Base-by-base conservation (phyloP, 2,113 vertebrate species). In the Aviceda subcristata region DNA sequence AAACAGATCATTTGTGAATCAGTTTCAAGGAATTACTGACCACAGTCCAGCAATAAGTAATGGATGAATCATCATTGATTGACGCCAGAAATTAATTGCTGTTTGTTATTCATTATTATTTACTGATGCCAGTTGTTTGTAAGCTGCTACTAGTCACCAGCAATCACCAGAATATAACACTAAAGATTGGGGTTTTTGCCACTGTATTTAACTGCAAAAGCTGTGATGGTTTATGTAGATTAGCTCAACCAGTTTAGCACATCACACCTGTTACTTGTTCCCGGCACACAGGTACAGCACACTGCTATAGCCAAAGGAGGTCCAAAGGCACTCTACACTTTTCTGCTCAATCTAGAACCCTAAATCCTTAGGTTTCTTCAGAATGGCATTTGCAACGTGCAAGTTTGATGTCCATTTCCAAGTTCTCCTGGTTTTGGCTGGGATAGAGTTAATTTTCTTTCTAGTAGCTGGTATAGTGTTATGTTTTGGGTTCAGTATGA, bases 281-380 rank as follows among this genome's bases (percentile, higher is more conserved):
- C 14, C 11, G 64, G 11, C 11, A 38, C 0, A 3, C 0, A 63
- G 8, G 19, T 29, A 38, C 16, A 66, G 23, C 72, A 72, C 29
- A 32, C 10, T 48, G 46, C 19, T 30, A 3, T 8, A 74, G 36
- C 10, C 21, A 88, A 46, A 51, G 17, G 18, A 43, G 64, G 20
- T 15, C 36, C 34, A 36, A 79, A 74, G 34, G 18, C 15, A 60
- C 24, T 56, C 48, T 20, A 1, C 3, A 5, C 7, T 84, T 89
- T 76, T 74, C 10, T 11, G 30, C 29, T 80, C 55, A 43, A 57
- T n/a, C 11, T 32, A 84, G 38, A 81, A 69, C 57, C 36, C 30
- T 29, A 53, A 3, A 12, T 48, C 18, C 15, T 43, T 43, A 23
- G 6, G 2, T 53, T 91, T 86, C 45, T 74, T 69, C 30, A 38